Conservation (phyloP, 2,113 vertebrate species). For the Thalassarche chlororhynchos region DNA sequence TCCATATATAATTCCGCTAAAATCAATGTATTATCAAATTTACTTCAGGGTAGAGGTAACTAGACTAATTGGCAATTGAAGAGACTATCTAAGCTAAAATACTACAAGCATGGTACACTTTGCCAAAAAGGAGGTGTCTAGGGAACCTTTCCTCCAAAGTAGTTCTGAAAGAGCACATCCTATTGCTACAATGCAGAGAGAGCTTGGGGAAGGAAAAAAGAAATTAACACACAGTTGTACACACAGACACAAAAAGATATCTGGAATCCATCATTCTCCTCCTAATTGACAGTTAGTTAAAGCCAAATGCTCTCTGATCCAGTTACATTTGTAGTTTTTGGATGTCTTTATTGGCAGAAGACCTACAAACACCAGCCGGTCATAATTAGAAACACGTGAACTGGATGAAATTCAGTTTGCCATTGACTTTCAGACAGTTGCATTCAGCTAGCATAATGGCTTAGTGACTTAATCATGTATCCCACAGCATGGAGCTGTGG, state of each 20-base stretch:
- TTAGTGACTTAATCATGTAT: conserved; percentile 23
- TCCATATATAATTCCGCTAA: neutral
- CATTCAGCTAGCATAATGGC: conserved; percentile 28
- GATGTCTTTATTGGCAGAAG: conserved; percentile 69
- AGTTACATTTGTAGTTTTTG: conserved; percentile 70
- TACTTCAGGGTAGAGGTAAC: neutral
- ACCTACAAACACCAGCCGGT: conserved; percentile 66
- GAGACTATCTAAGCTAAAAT: neutral
- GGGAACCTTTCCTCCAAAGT: neutral
- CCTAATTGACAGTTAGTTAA: conserved; percentile 57
- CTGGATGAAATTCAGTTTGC: conserved; percentile 58
- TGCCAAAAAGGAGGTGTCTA: neutral
- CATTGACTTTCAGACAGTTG: conserved; percentile 46
- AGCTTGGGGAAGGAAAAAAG: neutral
- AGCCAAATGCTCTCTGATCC: conserved; percentile 64
- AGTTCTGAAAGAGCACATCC: neutral
- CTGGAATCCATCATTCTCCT: conserved; percentile 61
- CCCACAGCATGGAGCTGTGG: neutral
- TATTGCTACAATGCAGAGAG: neutral
- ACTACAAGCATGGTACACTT: neutral
- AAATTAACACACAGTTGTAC: neutral
- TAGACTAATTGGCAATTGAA: neutral
- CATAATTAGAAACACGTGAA: conserved; percentile 68
- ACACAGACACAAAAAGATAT: neutral
- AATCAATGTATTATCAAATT: conserved; percentile 15